Conservation (phyloP, 2,888 invertebrate species). For the Omphaloscelis lunosa region DNA sequence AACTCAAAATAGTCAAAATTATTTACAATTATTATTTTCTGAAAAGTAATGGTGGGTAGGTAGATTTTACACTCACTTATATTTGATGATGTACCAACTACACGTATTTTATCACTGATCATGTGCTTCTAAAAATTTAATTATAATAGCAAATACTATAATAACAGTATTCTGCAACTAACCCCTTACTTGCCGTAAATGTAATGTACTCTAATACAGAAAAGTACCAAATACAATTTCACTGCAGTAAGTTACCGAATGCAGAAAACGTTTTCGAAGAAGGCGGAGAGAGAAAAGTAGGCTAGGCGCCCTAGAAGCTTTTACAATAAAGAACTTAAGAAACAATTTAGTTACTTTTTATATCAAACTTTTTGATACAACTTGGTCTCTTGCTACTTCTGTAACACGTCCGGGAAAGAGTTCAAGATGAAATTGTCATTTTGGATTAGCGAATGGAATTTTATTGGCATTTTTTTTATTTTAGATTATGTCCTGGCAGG, state of each 20-base stretch:
- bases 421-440: constrained; percentile 29
- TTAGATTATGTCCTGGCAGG: not conserved
- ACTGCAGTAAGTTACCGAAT: constrained; percentile 48
- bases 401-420: not conserved
- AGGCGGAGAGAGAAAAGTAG: constrained; percentile 36
- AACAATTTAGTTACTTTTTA: constrained; percentile 59
- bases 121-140: not conserved
- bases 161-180: not conserved
- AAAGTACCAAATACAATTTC: constrained; percentile 39
- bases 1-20: not conserved
- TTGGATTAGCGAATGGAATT: constrained; percentile 19
- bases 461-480: constrained; percentile 21
- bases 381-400: constrained; percentile 20
- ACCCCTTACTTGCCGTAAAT: not conserved
- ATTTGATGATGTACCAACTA: not conserved
- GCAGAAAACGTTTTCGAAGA: constrained; percentile 35
- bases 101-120: not conserved
- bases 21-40: too few relatives aligned
- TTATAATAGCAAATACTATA: not conserved
- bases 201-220: constrained; percentile 17
- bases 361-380: constrained; percentile 49
- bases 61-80: not conserved
- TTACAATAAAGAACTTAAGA: constrained; percentile 47
- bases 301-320: constrained; percentile 57
- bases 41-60: not conserved